Evolutionary conservation across 1,140 invertebrate genomes (phyloP).

Genomic region (Temnothorax longispinosus): DNA sequence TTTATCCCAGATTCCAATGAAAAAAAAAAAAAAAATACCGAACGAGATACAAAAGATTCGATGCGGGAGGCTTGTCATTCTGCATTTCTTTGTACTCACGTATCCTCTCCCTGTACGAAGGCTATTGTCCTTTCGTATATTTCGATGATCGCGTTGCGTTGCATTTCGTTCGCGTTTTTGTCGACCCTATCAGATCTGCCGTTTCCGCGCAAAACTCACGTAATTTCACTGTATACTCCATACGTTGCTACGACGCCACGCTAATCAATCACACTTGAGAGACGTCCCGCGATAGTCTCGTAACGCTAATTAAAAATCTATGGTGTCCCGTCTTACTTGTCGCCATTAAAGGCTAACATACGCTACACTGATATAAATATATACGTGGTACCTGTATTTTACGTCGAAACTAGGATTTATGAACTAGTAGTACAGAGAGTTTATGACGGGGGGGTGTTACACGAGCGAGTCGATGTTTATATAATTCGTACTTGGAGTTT

Average conservation of each 20-base stretch:
- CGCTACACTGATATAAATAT: constrained; percentile 75
- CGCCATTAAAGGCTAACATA: constrained; percentile 72
- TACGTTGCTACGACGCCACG: constrained; percentile 59
- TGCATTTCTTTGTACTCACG: constrained; percentile 24
- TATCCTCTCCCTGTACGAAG: neutral
- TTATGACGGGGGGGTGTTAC: constrained; percentile 61
- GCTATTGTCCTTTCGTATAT: neutral
- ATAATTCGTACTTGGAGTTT: constrained; percentile 69
- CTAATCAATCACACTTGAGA: constrained; percentile 32
- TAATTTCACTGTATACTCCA: neutral
- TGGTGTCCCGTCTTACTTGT: constrained; percentile 65
- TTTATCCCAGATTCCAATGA: neutral
- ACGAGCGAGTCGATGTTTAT: constrained; percentile 69
- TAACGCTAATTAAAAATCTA: constrained; percentile 71
- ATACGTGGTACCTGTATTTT: constrained; percentile 60
- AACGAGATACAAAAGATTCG: constrained; percentile 8
- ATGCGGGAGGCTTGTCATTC: neutral
- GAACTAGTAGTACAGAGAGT: constrained; percentile 63
- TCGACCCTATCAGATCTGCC: neutral
- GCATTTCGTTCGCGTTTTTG: neutral
- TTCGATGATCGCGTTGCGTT: constrained; percentile 2
- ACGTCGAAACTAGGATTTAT: constrained; percentile 68
- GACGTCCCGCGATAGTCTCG: constrained; percentile 60
- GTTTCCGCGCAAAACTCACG: neutral
- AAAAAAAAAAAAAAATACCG: neutral